Conservation (phyloP, 2,888 invertebrate genomes). For the Heliconius aoede region DNA sequence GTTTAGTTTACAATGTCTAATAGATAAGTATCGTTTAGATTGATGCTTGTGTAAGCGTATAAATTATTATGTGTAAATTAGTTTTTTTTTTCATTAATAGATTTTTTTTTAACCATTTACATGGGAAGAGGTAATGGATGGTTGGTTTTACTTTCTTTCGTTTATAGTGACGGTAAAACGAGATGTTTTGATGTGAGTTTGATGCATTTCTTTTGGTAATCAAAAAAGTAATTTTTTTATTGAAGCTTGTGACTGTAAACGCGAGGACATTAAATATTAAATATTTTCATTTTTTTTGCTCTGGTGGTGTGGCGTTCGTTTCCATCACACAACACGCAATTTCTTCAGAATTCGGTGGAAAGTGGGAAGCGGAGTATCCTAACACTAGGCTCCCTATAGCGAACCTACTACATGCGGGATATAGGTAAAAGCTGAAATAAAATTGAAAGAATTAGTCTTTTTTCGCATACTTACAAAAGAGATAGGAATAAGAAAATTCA, state of each 20-base stretch:
- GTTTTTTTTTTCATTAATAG: not conserved
- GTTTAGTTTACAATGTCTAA: slow-evolving; percentile 60
- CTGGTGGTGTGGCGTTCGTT: too few species aligned
- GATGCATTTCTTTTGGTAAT: not conserved
- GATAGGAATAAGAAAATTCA: not conserved
- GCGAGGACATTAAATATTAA: too few species aligned
- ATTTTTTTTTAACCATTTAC: not conserved
- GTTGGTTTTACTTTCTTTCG: not conserved
- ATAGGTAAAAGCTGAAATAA: too few species aligned
- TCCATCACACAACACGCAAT: too few species aligned
- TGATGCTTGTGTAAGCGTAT: slow-evolving; percentile 11
- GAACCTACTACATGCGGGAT: too few species aligned
- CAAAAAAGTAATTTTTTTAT: too few species aligned
- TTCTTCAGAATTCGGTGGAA: too few species aligned
- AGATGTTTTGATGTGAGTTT: not conserved
- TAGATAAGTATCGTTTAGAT: slow-evolving; percentile 49
- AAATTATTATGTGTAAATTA: slow-evolving; percentile 27
- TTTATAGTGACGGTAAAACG: not conserved
- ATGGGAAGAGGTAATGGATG: not conserved
- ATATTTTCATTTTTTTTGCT: too few species aligned
- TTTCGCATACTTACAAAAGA: not conserved
- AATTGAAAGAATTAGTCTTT: too few species aligned
- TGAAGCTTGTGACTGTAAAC: too few species aligned
- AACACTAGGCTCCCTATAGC: too few species aligned
- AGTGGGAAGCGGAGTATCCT: too few species aligned